phyloP scores from a whole-genome alignment of 2,113 vertebrate genomes.

The Sorex fumeus region DNA sequence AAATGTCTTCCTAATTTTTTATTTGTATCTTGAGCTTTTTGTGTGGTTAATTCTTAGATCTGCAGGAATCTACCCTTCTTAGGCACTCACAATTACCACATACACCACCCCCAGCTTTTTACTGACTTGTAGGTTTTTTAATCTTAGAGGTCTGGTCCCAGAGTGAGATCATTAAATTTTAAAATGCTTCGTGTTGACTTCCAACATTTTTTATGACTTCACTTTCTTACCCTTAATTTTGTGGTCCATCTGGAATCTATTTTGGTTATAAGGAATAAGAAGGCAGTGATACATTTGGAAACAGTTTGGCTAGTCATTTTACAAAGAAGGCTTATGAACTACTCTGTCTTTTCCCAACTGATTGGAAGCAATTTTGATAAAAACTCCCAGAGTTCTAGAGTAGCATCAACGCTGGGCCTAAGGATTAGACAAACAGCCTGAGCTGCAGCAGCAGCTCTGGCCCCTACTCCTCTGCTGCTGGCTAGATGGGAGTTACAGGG shows the following conservation, averaged over 20 bases:
- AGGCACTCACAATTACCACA: not conserved
- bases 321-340: not conserved
- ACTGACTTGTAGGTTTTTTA: not conserved
- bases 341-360: not conserved
- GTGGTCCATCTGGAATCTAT: conserved; percentile 53
- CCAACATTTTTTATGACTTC: conserved; percentile 45
- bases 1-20: conserved; percentile 13
- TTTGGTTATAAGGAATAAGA: conserved; percentile 12
- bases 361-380: conserved; percentile 4
- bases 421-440: not conserved
- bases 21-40: conserved; percentile 43
- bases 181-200: conserved; percentile 52
- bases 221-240: conserved; percentile 40
- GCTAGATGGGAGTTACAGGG: rapidly evolving
- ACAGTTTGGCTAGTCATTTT: not conserved
- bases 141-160: not conserved
- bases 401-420: not conserved
- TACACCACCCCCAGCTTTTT: too few species aligned
- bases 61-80: not conserved
- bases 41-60: not conserved
- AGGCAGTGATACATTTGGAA: not conserved
- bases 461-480: not conserved
- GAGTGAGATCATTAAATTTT: conserved; percentile 33
- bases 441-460: rapidly evolving
- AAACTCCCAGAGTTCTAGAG: not conserved